Base-by-base conservation (phyloP, 2,888 invertebrate genomes). In the Monochamus alternatus region DNA sequence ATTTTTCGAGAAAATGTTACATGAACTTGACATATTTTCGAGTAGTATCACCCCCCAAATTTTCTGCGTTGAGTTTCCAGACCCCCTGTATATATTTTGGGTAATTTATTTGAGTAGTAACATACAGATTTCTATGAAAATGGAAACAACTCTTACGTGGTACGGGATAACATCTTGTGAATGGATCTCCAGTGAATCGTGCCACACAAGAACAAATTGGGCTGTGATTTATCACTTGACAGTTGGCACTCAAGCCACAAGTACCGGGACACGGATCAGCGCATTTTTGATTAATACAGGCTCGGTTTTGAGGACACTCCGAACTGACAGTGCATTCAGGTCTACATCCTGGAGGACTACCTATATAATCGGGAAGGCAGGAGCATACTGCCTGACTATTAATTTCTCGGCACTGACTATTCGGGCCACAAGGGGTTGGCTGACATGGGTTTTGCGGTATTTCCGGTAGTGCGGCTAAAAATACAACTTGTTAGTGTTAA, bases 341-440 rank as follows among this genome's bases (percentile, higher is more conserved):
- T 85, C 92, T 90, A 85, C 94, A 94, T 76, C 89, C 89, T 79
- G 94, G 94, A 73, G 95, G 94, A 84, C 92, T 91, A 62, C 95
- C 95, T 63, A 92, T 89, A 84, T 92, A 94, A 80, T 91, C 92
- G 0, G 93, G 92, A 72, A 94, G 88, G 86, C 95, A 95, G 71
- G 93, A 93, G 85, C 95, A 95, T 0, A 93, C 92, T 3, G 93
- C 92, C 89, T 93, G 91, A 59, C 88, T 89, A 83, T 95, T 94
- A 43, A 92, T 87, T 86, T 93, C 94, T 82, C 93, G 92, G 85
- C 96, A 96, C 82, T 93, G 91, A 80, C 96, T 95, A 85, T 96
- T 95, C 8, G 95, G 93, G 59, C 96, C 96, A 86, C 96, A 97
- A 0, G 94, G 94, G 14, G 92, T 92, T 64, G 93, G 92, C 86